phyloP scores from a whole-genome alignment of 2,113 vertebrate species.

The Spheniscus mendiculus region DNA sequence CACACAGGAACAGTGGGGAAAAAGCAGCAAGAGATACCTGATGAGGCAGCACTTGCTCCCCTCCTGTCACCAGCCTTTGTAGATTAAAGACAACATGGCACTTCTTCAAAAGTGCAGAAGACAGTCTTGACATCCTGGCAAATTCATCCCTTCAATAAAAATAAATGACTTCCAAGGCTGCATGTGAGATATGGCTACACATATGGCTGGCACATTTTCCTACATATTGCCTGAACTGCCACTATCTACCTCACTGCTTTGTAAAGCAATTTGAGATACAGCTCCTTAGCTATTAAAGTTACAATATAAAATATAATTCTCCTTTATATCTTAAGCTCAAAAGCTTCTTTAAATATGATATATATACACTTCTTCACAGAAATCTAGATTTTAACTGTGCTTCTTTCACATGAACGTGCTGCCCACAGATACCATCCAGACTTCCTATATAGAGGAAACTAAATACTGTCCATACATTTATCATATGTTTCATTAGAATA shows the following conservation, averaged over 20 bases:
- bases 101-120: conserved; percentile 15
- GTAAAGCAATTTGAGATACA: neutral
- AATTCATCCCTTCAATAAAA: conserved; percentile 28
- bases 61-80: neutral
- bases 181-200: conserved; percentile 23
- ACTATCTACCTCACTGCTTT: conserved; percentile 7
- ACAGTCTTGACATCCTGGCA: conserved; percentile 51
- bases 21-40: neutral
- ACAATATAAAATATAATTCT: conserved; percentile 9
- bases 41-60: neutral
- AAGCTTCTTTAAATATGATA: conserved; percentile 5
- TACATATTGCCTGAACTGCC: neutral
- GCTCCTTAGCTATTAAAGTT: conserved; percentile 28
- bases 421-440: neutral
- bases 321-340: conserved; percentile 14
- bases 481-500: neutral
- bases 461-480: neutral
- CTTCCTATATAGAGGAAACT: neutral
- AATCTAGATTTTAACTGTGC: neutral
- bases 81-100: conserved; percentile 10
- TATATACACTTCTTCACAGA: neutral
- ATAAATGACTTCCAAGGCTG: conserved; percentile 23
- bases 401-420: neutral
- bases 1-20: neutral
- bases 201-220: conserved; percentile 40